A percentile compares a stretch with the other conserved stretches of the same genome.
phyloP scores from a whole-genome alignment of 2,888 invertebrate genomes.

The Charanyca ferruginea region DNA sequence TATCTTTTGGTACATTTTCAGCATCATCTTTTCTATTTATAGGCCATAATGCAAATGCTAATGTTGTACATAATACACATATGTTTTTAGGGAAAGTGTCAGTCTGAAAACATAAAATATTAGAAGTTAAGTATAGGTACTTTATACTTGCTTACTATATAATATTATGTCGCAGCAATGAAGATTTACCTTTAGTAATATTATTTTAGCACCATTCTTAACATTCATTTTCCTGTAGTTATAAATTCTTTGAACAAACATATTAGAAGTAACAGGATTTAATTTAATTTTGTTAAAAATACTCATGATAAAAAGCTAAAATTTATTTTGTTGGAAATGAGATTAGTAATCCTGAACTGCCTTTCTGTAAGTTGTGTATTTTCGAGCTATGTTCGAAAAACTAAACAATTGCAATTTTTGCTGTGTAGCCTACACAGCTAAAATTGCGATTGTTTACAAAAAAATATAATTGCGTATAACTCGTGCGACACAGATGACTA shows the following conservation, averaged over 20 bases:
- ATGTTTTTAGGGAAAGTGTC: constrained; percentile 33
- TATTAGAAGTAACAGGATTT: constrained; percentile 52
- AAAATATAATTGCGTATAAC: neutral
- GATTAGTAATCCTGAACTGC: neutral
- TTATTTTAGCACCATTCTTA: constrained; percentile 20
- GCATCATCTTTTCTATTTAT: constrained; percentile 67
- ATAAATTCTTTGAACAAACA: constrained; percentile 39
- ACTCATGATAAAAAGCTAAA: constrained; percentile 23
- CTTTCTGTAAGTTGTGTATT: neutral
- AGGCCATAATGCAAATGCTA: constrained; percentile 81
- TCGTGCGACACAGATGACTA: no score
- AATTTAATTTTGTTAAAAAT: constrained; percentile 32
- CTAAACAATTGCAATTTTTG: neutral
- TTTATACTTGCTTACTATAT: no score
- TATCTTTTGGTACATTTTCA: constrained; percentile 66
- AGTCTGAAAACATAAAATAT: constrained; percentile 47
- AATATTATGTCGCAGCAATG: no score
- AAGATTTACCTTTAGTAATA: constrained; percentile 33
- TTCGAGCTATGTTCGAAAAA: neutral
- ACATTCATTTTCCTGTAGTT: constrained; percentile 24
- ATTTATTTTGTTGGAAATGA: no score
- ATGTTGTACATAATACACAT: constrained; percentile 62
- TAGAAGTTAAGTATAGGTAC: neutral
- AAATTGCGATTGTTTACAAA: no score
- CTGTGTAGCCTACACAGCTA: no score